Conservation (phyloP, 2,888 invertebrate genomes). For the Drosophila merina region DNA sequence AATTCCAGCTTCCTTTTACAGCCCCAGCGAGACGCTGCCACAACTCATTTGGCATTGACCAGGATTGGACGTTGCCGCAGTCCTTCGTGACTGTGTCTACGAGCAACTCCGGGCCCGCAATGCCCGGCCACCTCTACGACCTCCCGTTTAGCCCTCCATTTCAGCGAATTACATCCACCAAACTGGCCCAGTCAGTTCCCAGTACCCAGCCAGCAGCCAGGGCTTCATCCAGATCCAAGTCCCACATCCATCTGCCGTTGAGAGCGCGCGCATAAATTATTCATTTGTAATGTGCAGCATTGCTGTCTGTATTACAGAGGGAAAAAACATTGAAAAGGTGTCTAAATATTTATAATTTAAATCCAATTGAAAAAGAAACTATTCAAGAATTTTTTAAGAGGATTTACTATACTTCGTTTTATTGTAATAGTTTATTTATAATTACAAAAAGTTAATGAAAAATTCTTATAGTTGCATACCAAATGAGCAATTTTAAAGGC, state of each 20-base stretch:
- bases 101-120: conserved; percentile 25
- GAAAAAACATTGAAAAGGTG: background rate
- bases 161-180: conserved; percentile 5
- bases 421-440: no score
- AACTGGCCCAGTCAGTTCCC: conserved; percentile 15
- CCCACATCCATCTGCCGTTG: conserved; percentile 71
- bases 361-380: background rate
- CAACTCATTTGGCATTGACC: conserved; percentile 77
- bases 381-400: no score
- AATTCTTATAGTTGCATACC: no score
- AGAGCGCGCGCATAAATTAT: conserved; percentile 76
- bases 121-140: conserved; percentile 1
- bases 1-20: conserved; percentile 56
- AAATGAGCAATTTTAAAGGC: no score
- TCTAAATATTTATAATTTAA: background rate
- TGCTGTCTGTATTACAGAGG: conserved; percentile 23
- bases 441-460: no score
- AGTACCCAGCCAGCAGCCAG: conserved; percentile 3
- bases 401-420: no score
- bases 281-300: conserved; percentile 78
- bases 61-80: conserved; percentile 52
- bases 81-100: conserved; percentile 54
- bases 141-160: conserved; percentile 8
- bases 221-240: conserved; percentile 40
- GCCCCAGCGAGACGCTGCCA: conserved; percentile 72